Evolutionary conservation across 2,888 invertebrate genomes (phyloP).

Genomic region (Acholoe squamosa): DNA sequence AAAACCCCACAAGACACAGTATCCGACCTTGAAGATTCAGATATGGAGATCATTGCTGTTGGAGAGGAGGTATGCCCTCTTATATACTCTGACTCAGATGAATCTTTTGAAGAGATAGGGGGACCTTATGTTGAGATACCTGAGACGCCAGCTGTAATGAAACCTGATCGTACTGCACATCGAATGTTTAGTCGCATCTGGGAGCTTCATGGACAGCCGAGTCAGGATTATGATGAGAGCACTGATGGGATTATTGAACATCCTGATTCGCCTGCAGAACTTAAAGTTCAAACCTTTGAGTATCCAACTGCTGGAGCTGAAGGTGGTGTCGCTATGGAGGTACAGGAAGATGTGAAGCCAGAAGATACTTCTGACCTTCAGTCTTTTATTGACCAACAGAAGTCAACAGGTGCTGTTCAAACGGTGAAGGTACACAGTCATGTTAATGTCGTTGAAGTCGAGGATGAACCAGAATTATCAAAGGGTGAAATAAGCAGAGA

Average conservation of each 20-base stretch:
- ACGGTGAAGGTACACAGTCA: neutral
- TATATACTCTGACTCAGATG: slow-evolving; percentile 44
- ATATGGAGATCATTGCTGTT: slow-evolving; percentile 55
- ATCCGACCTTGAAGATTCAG: slow-evolving; percentile 41
- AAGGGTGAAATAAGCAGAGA: neutral
- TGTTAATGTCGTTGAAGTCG: neutral
- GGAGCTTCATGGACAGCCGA: slow-evolving; percentile 25
- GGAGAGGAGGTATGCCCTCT: slow-evolving; percentile 26
- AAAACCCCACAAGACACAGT: neutral
- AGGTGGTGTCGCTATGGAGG: neutral
- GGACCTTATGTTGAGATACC: slow-evolving; percentile 53
- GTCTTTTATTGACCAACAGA: slow-evolving; percentile 9
- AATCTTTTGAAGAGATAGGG: slow-evolving; percentile 12
- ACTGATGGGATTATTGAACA: neutral
- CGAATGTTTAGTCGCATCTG: slow-evolving; percentile 46
- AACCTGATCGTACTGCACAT: neutral
- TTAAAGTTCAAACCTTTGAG: too few species aligned
- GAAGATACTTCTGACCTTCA: slow-evolving; percentile 4
- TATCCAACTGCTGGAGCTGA: neutral
- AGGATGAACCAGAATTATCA: neutral
- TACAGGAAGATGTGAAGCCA: slow-evolving; percentile 30
- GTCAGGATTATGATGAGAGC: slow-evolving; percentile 25
- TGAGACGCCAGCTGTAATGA: neutral
- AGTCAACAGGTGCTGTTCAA: neutral
- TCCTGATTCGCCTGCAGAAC: slow-evolving; percentile 10